Conservation (phyloP, 2,797 vertebrate genomes). For the Rhinichthys osculus region DNA sequence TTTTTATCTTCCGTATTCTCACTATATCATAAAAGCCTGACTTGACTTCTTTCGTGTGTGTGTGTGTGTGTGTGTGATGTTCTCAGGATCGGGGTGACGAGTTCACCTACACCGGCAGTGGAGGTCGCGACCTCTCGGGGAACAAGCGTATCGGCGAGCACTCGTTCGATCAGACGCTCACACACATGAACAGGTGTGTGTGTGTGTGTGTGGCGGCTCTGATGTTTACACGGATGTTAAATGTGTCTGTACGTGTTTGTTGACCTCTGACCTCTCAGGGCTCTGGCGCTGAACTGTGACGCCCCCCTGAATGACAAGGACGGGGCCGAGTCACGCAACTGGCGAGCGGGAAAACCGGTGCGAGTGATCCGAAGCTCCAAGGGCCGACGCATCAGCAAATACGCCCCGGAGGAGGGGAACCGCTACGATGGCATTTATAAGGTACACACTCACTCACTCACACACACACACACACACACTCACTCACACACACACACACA, state of each 20-base stretch:
- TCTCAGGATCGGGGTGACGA: constrained; percentile 95
- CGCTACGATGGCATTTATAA: constrained; percentile 99
- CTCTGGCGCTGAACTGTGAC: constrained; percentile 96
- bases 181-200: constrained; percentile 91
- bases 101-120: constrained; percentile 98
- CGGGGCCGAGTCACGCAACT: constrained; percentile 96
- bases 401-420: constrained; percentile 98
- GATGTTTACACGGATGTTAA: neutral
- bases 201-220: constrained; percentile 68
- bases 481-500: too few relatives aligned
- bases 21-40: too few relatives aligned
- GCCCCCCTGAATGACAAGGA: constrained; percentile 97
- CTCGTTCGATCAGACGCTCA: constrained; percentile 96
- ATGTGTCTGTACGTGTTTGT: neutral
- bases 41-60: too few relatives aligned
- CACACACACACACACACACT: neutral
- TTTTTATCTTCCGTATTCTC: too few relatives aligned
- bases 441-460: constrained; percentile 70
- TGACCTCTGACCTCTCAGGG: constrained; percentile 76
- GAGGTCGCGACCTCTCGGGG: constrained; percentile 97
- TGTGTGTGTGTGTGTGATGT: too few relatives aligned
- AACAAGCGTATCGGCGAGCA: constrained; percentile 98
- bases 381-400: constrained; percentile 97
- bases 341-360: constrained; percentile 97
- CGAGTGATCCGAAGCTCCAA: constrained; percentile 97